A percentile compares a stretch with the other conserved stretches of the same genome.
These are phyloP conservation scores for Euphonia xanthogaster DNA, from an alignment of 2,797 vertebrate genomes.

Conservation along the genomic window DNA sequence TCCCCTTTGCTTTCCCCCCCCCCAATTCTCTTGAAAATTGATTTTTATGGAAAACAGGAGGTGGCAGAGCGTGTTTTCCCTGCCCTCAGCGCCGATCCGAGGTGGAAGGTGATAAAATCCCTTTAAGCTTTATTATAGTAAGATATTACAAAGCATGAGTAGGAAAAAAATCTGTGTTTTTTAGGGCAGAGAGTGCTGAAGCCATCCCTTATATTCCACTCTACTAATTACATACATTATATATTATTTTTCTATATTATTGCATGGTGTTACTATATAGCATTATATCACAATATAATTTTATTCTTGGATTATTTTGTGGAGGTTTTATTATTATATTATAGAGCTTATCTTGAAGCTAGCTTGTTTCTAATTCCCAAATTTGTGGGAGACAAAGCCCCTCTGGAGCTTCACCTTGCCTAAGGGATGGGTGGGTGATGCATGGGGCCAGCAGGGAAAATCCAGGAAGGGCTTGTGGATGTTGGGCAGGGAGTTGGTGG, in stretches of 20 bases:
- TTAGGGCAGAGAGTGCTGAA: not conserved
- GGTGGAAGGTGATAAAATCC: not conserved
- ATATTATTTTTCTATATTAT: not conserved
- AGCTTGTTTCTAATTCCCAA: not conserved
- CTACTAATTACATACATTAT: not conserved
- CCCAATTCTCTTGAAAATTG: not conserved
- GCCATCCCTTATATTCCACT: not conserved
- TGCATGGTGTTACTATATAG: too few relatives aligned
- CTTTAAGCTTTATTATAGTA: not conserved
- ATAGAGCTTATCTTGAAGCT: not conserved
- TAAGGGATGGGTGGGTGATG: not conserved
- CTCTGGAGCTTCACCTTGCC: not conserved
- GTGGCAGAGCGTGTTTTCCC: not conserved
- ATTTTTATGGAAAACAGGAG: not conserved
- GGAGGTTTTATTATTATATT: not conserved
- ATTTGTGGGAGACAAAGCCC: not conserved
- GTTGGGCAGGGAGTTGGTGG: not conserved
- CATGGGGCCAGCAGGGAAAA: not conserved
- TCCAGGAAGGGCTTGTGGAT: not conserved
- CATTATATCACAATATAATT: not conserved
- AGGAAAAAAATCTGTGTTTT: not conserved
- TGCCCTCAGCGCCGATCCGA: not conserved
- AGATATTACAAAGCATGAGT: not conserved
- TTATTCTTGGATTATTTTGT: not conserved
- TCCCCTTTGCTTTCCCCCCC: fast-evolving